Evolutionary conservation across 2,888 invertebrate genomes (phyloP), one percentile per base, ranked within the genome.

Genomic region (Erynnis tages): DNA sequence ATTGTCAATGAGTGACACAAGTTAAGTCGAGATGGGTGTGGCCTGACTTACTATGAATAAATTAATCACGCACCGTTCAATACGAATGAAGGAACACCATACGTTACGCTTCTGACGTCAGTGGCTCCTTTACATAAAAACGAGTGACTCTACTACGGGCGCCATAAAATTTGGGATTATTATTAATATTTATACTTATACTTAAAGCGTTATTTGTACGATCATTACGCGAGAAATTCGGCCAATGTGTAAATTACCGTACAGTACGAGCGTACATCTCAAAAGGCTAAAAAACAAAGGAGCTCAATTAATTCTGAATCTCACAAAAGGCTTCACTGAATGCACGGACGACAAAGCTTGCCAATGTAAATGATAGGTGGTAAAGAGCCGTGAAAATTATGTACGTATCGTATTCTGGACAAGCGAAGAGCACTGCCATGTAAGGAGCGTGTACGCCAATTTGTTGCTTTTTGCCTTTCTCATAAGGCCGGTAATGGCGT

Each of bases 1-100:
- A 81, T 82, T 85, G 86, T 84, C 74, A 66, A 61, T 63, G 65
- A 61, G 63, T 74, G 77, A 73, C 76, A 75, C 63, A 72, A 84
- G 82, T 83, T 79, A 81, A 81, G 69, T 73, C 63, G 63, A 57
- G 67, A 68, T 75, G 76, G 75, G 78, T 72, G 79, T 73, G 76
- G 69, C 62, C 64, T 62, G 52, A 44, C 47, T 58, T 38, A 54
- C 55, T 55, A 69, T 69, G 69, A 71, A 70, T 69, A 69, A 58
- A 66, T 67, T 63, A 56, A 38, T 48, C 48, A 32, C 48, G 34
- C 34, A 23, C 41, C 34, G 41, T 41, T 49, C 38, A 40, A 49
- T 34, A 34, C 34, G 34, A 25, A 48, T 41, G 49, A 41, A 35
- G 14, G 16, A 17, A 13, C 19, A 11, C 17, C 17, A 23, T 11